Conservation (phyloP, 2,888 invertebrate genomes). For the Hyposoter didymator region DNA sequence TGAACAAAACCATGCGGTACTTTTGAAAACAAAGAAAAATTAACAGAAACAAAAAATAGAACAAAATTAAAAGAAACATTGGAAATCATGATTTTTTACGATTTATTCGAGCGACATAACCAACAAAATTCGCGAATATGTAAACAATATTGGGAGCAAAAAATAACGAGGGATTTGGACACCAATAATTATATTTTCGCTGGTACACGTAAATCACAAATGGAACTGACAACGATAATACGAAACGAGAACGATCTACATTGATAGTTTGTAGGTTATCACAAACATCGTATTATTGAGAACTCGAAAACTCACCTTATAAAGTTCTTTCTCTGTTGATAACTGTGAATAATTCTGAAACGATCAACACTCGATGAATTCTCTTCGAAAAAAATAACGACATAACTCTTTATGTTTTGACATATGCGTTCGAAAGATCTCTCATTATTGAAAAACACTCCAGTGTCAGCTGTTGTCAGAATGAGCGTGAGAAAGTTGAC, state of each 20-base stretch:
- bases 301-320: slow-evolving; percentile 49
- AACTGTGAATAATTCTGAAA: slow-evolving; percentile 15
- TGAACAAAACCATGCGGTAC: slow-evolving; percentile 69
- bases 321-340: neutral
- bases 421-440: slow-evolving; percentile 19
- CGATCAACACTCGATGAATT: slow-evolving; percentile 9
- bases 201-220: slow-evolving; percentile 2
- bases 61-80: neutral
- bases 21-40: slow-evolving; percentile 71
- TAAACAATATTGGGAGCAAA: too few relatives aligned
- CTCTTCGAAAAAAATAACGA: slow-evolving; percentile 19
- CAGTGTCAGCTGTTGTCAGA: slow-evolving; percentile 41
- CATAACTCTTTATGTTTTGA: slow-evolving; percentile 56
- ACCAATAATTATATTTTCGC: neutral
- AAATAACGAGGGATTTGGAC: too few relatives aligned
- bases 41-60: slow-evolving; percentile 34
- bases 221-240: slow-evolving; percentile 5
- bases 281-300: neutral
- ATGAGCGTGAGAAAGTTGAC: neutral
- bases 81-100: neutral
- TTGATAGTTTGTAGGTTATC: neutral
- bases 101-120: too few relatives aligned
- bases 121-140: too few relatives aligned
- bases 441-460: slow-evolving; percentile 30
- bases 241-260: neutral